Conservation (phyloP, 1,140 invertebrate genomes). For the Leptinotarsa defecta region DNA sequence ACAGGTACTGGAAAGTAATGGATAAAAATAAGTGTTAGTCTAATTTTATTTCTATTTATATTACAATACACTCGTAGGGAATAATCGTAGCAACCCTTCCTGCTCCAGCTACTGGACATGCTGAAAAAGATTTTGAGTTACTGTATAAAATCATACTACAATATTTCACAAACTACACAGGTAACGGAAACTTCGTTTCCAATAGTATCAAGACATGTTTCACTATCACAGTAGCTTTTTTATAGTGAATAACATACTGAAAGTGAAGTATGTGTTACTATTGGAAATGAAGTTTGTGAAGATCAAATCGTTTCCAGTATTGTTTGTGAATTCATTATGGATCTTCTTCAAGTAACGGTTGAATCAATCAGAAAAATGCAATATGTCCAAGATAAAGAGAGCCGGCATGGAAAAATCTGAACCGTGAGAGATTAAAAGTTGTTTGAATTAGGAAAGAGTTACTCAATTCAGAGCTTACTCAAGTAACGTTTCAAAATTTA, state of each 20-base stretch:
- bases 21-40: neutral
- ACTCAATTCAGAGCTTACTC: no score
- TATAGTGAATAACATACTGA: neutral
- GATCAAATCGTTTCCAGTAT: no score
- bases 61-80: slow-evolving; percentile 72
- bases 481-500: no score
- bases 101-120: slow-evolving; percentile 61
- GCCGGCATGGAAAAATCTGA: no score
- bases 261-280: neutral
- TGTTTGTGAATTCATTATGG: no score
- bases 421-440: no score
- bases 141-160: neutral
- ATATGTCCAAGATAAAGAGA: no score
- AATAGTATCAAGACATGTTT: neutral
- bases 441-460: no score
- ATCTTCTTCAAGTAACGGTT: no score
- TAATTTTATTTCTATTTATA: slow-evolving; percentile 56
- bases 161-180: no score
- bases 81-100: slow-evolving; percentile 58
- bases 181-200: neutral
- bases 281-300: neutral
- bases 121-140: slow-evolving; percentile 53
- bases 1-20: no score
- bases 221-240: neutral
- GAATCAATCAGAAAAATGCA: no score